Conservation (phyloP, 2,113 vertebrate species). For the Clarias gariepinus region DNA sequence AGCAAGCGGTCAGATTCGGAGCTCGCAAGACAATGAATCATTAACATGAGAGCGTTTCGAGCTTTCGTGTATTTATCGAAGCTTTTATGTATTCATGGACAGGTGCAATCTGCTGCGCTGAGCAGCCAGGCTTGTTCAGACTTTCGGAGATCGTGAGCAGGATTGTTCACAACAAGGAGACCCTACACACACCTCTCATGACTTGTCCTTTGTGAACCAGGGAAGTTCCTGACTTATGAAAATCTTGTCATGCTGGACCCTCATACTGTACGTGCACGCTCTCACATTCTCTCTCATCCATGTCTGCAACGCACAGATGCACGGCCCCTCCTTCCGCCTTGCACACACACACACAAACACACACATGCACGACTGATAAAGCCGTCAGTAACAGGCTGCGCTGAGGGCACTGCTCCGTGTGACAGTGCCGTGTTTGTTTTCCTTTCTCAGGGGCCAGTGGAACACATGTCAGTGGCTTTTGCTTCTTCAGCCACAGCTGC, state of each 20-base stretch:
- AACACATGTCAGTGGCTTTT: slow-evolving; percentile 51
- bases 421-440: slow-evolving; percentile 48
- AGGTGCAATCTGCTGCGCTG: neutral
- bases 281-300: slow-evolving; percentile 2
- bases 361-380: slow-evolving; percentile 36
- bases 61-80: neutral
- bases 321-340: neutral
- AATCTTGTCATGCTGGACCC: slow-evolving; percentile 35
- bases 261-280: slow-evolving; percentile 21
- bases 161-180: neutral
- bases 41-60: neutral
- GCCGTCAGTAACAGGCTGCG: slow-evolving; percentile 34
- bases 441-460: slow-evolving; percentile 41
- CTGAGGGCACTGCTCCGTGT: slow-evolving; percentile 44
- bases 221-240: slow-evolving; percentile 19
- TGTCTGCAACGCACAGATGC: slow-evolving; percentile 8
- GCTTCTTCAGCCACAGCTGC: slow-evolving; percentile 44
- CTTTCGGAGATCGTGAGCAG: neutral
- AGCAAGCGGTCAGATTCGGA: neutral
- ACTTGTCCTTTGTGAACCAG: neutral
- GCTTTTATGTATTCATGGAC: neutral
- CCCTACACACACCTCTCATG: too few species aligned
- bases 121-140: neutral
- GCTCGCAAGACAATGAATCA: neutral
- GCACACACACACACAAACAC: neutral